Evolutionary conservation across 2,797 vertebrate species (phyloP).

Genomic region (Notolabrus celidotus): DNA sequence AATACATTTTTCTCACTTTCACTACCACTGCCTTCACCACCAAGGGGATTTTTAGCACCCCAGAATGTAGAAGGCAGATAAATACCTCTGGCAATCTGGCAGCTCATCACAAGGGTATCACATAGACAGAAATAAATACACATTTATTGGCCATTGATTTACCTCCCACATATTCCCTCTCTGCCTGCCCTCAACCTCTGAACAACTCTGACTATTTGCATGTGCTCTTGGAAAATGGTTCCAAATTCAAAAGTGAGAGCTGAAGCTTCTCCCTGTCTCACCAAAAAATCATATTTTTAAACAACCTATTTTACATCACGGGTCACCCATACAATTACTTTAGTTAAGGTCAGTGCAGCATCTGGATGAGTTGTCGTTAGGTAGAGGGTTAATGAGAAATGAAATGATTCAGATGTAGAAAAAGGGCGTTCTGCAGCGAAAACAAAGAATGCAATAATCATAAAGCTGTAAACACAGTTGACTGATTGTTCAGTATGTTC

Average conservation of each 20-base stretch:
- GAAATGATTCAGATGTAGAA: neutral
- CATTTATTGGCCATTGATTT: conserved; percentile 11
- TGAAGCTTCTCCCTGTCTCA: neutral
- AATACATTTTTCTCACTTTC: no score
- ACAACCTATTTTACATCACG: neutral
- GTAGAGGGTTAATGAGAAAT: neutral
- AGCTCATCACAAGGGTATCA: conserved; percentile 2
- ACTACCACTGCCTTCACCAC: no score
- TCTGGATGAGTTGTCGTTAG: neutral
- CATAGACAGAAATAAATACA: conserved; percentile 7
- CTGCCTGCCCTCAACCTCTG: neutral
- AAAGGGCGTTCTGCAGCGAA: neutral
- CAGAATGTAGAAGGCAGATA: neutral
- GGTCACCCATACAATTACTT: neutral
- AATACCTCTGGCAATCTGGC: neutral
- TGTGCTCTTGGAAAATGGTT: neutral
- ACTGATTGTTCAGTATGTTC: neutral
- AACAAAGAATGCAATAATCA: neutral
- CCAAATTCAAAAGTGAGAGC: neutral
- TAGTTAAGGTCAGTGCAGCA: neutral
- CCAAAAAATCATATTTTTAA: neutral
- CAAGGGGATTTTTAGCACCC: neutral
- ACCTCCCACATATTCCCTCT: neutral
- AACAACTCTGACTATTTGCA: neutral
- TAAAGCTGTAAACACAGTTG: neutral